Base-by-base conservation (phyloP, 2,888 invertebrate genomes). In the Tryphoninae sp. region DNA sequence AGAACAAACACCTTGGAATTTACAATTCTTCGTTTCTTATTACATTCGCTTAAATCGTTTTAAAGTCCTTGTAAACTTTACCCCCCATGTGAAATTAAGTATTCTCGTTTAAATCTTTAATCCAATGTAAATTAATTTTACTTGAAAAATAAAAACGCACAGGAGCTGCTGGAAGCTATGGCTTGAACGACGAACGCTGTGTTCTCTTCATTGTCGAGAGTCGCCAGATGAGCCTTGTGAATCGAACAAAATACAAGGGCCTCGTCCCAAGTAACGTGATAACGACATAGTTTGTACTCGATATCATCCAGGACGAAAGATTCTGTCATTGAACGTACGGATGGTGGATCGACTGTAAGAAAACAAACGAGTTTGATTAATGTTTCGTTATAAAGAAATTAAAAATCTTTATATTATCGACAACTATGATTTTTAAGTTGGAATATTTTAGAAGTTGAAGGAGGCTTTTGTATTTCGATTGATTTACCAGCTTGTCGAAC, bases 211-310 rank as follows among this genome's bases (percentile, higher is more conserved):
- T 67, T 77, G 40, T 87, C 83, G 49, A 86, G 75, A 49, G 81
- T 83, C 22, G 84, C 86, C 23, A 87, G 81, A 55, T 85, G 80
- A 19, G 84, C 83, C 73, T 85, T 62, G 45, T 84, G 81, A 59
- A 65, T 86, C n/a, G 82, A 82, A 65, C 86, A 87, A 81, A 86
- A 84, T 3, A 85, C 72, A 19, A 45, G 78, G 23, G 86, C 86
- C 45, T 87, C 87, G 65, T 86, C 84, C 85, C 86, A 87, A 23
- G 83, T 84, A 8, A 87, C 85, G 53, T 78, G 82, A 78, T 85
- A 86, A 65, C 77, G 80, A 62, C 85, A 84, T 22, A 87, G 82
- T 22, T 84, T 76, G 69, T 86, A 86, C 67, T 85, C 84, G 22
- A 83, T 53, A 49, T 85, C 78, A 23, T 87, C 73, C 6, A 84